Evolutionary conservation across 2,113 vertebrate species (phyloP).

Genomic region (Dipodomys merriami): DNA sequence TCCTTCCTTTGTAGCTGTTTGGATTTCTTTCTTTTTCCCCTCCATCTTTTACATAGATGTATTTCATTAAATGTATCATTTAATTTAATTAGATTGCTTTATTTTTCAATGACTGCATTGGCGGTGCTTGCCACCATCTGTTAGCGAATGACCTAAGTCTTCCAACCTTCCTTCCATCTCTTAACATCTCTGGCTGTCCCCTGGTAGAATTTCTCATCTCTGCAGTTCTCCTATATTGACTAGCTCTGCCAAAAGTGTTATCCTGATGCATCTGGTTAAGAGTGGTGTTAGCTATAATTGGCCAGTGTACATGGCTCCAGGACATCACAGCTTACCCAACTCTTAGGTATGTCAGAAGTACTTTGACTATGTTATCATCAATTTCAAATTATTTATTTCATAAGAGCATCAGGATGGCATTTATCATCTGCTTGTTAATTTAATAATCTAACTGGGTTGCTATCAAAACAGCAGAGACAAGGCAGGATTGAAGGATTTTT

Average conservation of each 20-base stretch:
- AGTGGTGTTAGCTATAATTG: background rate
- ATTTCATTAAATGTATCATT: background rate
- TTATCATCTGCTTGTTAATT: background rate
- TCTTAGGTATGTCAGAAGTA: background rate
- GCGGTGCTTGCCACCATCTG: background rate
- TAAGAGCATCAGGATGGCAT: background rate
- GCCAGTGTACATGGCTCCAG: background rate
- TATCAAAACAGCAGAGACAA: background rate
- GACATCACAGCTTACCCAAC: background rate
- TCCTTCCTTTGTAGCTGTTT: background rate
- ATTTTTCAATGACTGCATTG: constrained; percentile 15
- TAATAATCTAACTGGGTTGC: background rate
- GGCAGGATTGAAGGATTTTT: background rate
- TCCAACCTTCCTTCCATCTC: background rate
- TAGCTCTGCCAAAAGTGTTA: background rate
- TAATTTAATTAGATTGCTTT: background rate
- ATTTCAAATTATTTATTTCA: background rate
- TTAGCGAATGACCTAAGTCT: background rate
- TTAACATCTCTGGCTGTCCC: background rate
- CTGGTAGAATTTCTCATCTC: background rate
- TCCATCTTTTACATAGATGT: background rate
- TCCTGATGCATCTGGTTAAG: background rate
- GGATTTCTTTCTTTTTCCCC: background rate
- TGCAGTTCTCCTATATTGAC: background rate
- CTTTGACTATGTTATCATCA: background rate